Evolutionary conservation across 2,113 vertebrate species (phyloP), one percentile per base, ranked within the genome.

Genomic region (Heterocephalus glaber): DNA sequence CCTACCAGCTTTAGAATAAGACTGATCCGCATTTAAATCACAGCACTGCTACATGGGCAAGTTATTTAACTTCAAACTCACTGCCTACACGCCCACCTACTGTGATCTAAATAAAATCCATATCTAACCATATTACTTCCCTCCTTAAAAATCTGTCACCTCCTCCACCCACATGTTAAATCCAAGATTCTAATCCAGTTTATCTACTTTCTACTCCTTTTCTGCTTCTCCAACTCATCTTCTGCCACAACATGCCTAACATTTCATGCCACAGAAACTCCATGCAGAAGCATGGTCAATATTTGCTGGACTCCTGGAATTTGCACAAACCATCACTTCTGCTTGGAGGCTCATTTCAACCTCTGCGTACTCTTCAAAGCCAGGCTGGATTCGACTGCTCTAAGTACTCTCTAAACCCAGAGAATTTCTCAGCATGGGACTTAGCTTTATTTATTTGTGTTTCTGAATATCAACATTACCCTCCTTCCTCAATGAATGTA

Each of bases 91-190:
- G 87, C 77, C 58, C 35, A 95, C 66, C 72, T 22, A 49, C 79
- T 77, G 41, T 72, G 49, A 94, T 85, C 93, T 92, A 92, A 91
- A 86, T 88, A 95, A 95, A 95, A 91, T 80, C 88, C 13, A 0
- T 19, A 92, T 38, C 74, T 49, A 93, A 85, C n/a, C 26, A 85
- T 54, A 61, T 81, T 70, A 86, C 4, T 79, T 84, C 26, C 33
- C 86, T 88, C 70, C 63, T 80, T 65, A 83, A 79, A 80, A 47
- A 60, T 6, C 63, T 38, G 81, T 86, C 54, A 61, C 19, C 44
- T 84, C 72, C 65, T 74, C 63, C 56, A 74, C 58, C 82, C 35
- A 66, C 88, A 68, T 22, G 81, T 63, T 33, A 80, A 52, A 60
- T 52, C 33, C 22, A 35, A 82, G 66, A 76, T 35, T 61, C 61